A percentile compares a stretch with the other conserved stretches of the same genome.
Conservation (phyloP, 1,140 invertebrate genomes). For the Drosophila burlai region DNA sequence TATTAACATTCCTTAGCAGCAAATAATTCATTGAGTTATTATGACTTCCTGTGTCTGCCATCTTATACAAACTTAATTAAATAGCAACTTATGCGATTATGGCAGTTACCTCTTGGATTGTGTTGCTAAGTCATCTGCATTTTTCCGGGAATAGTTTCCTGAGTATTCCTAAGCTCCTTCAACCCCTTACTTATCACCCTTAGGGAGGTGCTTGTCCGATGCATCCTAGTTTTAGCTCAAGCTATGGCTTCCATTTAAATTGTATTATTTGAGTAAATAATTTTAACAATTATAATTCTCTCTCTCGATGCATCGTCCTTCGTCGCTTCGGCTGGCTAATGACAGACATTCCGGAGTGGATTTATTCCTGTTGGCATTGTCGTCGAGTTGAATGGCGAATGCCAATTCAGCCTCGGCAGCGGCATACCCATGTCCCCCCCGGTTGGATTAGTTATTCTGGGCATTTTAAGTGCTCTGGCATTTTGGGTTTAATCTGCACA, state of each 20-base stretch:
- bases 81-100: constrained; percentile 19
- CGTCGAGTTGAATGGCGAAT: constrained; percentile 30
- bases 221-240: not conserved
- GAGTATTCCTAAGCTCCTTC: not conserved
- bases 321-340: constrained; percentile 40
- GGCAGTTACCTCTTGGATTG: constrained; percentile 6
- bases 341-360: constrained; percentile 15
- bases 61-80: constrained; percentile 29
- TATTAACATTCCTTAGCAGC: too few relatives aligned
- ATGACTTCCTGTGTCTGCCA: constrained; percentile 25
- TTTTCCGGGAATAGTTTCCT: not conserved
- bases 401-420: constrained; percentile 23
- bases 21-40: not conserved
- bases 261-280: constrained; percentile 64
- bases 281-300: constrained; percentile 73
- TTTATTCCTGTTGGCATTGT: constrained; percentile 14
- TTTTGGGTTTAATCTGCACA: constrained; percentile 82
- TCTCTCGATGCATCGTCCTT: constrained; percentile 23
- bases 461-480: constrained; percentile 78
- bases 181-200: not conserved
- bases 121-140: constrained; percentile 1
- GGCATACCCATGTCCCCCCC: not conserved
- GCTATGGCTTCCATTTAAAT: constrained; percentile 12
- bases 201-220: not conserved
- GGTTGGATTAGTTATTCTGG: constrained; percentile 64